Evolutionary conservation across 2,888 invertebrate genomes (phyloP), one percentile per base, ranked within the genome.

Genomic region (Sialis fuliginosa): DNA sequence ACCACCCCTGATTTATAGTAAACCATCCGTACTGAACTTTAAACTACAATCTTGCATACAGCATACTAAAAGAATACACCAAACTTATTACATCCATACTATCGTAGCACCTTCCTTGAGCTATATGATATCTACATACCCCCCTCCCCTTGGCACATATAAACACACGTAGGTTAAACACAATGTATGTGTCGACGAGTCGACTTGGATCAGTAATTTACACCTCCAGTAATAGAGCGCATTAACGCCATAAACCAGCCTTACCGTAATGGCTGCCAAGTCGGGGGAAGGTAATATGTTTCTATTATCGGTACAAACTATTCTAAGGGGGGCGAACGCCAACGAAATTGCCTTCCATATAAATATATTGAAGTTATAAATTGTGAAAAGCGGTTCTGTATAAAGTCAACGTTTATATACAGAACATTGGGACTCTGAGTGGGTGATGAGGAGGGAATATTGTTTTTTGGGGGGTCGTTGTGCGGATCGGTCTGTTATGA

Each of bases 231-330:
- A 62, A 63, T 62, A 62, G 62, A 60, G 62, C 64, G 62, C 64
- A 65, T 65, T 65, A 65, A 62, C 64, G 62, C 64, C 64, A 63
- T 66, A 65, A 66, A 66, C 58, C 64, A 65, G 63, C 61, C 64
- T 64, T 63, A 62, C 58, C 56, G 62, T 65, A 65, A 65, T 65
- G 62, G 63, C 60, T 57, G 48, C 47, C 48, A 48, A 46, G 61
- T 63, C 62, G 64, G 60, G 62, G 63, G 64, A 63, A 62, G 63
- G 65, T 64, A 64, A 65, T 66, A 65, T 63, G 64, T 66, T 65
- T 65, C 65, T 65, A 66, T 66, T 66, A 66, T 63, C 63, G 60
- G 60, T 56, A 60, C 61, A 60, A 62, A 62, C 62, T 62, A 62
- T 60, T 60, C 39, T 47, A 37, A 42, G 55, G 54, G 59, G 58